These are phyloP conservation scores for Heteropelma amictum DNA, from an alignment of 2,888 invertebrate species.

Conservation along the genomic window DNA sequence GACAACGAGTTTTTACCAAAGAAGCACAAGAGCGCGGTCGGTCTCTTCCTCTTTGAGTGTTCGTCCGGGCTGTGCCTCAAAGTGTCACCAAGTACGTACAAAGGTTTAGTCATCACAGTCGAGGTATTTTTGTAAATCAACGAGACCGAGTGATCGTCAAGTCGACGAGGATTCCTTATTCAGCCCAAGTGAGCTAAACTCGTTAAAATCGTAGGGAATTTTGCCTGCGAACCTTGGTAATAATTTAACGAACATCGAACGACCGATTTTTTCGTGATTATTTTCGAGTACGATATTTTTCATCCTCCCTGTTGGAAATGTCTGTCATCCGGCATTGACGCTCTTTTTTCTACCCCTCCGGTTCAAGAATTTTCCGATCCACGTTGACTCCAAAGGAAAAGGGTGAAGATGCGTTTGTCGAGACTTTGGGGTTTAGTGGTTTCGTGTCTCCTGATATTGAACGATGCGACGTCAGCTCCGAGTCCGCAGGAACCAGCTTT, in stretches of 20 bases:
- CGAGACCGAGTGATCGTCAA: not conserved
- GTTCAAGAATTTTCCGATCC: constrained; percentile 1
- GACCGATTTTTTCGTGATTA: too few species aligned
- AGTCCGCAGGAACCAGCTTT: constrained; percentile 81
- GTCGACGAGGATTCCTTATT: too few species aligned
- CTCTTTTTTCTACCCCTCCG: not conserved
- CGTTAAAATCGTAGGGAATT: too few species aligned
- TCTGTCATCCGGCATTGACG: too few species aligned
- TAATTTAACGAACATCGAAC: too few species aligned
- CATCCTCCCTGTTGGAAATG: too few species aligned
- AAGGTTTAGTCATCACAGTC: not conserved
- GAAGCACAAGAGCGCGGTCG: constrained; percentile 62
- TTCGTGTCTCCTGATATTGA: constrained; percentile 66
- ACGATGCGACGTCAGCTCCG: constrained; percentile 68
- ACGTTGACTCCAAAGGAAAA: not conserved
- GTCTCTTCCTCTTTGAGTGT: constrained; percentile 39
- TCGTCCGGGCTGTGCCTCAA: constrained; percentile 9
- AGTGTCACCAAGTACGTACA: constrained; percentile 47
- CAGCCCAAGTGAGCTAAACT: too few species aligned
- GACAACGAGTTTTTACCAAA: constrained; percentile 74
- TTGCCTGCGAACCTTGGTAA: too few species aligned
- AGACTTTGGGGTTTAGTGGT: constrained; percentile 65
- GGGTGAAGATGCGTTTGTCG: constrained; percentile 68
- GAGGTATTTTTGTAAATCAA: too few species aligned
- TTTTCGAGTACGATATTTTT: too few species aligned